phyloP scores from a whole-genome alignment of 2,797 vertebrate genomes.

The Mus caroli region DNA sequence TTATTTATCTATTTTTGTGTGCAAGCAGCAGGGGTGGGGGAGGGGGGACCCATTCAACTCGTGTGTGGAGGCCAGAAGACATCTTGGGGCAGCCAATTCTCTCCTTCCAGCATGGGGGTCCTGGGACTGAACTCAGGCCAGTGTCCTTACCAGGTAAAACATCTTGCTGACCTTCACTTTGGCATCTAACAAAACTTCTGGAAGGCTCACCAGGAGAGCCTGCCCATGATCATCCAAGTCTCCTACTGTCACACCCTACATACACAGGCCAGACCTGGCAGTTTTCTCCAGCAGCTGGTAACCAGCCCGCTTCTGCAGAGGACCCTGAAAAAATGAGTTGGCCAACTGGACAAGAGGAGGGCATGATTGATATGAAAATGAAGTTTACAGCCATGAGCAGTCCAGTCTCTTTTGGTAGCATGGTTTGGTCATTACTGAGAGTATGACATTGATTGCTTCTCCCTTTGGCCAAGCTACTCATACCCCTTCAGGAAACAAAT shows the following conservation, averaged over 20 bases:
- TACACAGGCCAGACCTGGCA: fast-evolving
- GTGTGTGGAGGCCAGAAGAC: background rate
- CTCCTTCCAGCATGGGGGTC: background rate
- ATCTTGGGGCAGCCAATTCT: background rate
- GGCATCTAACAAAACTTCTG: constrained; percentile 6
- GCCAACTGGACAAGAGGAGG: background rate
- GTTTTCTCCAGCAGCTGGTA: background rate
- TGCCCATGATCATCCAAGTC: background rate
- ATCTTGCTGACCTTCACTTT: background rate
- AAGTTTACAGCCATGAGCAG: background rate
- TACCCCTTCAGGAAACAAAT: background rate
- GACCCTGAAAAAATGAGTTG: background rate
- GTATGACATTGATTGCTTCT: background rate
- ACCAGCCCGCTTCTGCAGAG: background rate
- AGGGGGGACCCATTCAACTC: background rate
- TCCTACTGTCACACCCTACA: background rate
- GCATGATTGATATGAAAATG: background rate
- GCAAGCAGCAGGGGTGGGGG: background rate
- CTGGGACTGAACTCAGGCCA: too few species aligned
- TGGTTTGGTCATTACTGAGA: too few species aligned
- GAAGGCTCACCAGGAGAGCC: background rate
- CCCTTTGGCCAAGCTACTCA: background rate
- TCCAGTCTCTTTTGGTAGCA: background rate
- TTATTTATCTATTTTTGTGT: background rate
- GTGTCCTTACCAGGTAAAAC: background rate